These are phyloP conservation scores for Calyptomena viridis DNA, from an alignment of 2,113 vertebrate species.

Conservation along the genomic window DNA sequence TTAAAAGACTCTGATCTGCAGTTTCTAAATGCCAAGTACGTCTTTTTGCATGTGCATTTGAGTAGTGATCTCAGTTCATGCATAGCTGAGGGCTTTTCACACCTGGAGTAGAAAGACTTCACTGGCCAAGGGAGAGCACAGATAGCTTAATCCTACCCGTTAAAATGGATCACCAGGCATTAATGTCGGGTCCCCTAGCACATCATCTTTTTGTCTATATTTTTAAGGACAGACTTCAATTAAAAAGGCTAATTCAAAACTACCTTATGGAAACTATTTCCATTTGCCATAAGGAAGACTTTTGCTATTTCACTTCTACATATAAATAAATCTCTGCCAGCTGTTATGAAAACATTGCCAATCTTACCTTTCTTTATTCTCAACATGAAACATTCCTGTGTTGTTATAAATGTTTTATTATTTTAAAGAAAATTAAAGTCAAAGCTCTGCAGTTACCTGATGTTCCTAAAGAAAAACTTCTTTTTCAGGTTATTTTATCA, in stretches of 20 bases:
- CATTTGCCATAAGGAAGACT: background rate
- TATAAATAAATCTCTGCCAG: background rate
- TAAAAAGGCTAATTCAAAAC: background rate
- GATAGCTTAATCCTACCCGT: background rate
- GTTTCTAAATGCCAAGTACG: background rate
- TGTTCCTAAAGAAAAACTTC: background rate
- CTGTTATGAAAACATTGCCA: background rate
- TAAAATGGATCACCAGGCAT: background rate
- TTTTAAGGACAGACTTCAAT: background rate
- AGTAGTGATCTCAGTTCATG: background rate
- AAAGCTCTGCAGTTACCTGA: background rate
- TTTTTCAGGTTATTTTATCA: background rate
- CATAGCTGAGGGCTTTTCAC: background rate
- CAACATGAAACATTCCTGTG: background rate
- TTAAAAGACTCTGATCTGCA: background rate
- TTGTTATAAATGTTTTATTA: background rate
- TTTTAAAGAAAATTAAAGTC: background rate
- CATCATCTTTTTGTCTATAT: background rate
- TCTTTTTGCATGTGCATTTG: fast-evolving
- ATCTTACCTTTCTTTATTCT: background rate
- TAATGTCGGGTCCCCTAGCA: background rate
- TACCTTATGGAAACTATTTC: background rate
- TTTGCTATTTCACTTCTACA: background rate
- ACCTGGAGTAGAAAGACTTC: background rate
- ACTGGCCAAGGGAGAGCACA: background rate